phyloP scores from a whole-genome alignment of 2,888 invertebrate genomes.

The Apamea monoglypha region DNA sequence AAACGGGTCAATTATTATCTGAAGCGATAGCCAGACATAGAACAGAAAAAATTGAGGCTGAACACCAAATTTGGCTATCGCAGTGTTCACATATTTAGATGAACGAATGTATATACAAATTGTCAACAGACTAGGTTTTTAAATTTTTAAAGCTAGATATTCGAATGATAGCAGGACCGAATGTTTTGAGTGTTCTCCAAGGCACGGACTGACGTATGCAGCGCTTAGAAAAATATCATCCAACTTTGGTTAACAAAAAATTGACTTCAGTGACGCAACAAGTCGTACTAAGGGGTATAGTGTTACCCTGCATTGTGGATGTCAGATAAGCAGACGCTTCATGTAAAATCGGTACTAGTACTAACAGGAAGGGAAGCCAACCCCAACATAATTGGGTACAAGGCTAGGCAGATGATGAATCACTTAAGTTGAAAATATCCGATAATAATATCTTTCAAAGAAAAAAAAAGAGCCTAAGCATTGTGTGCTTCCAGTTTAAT shows the following conservation, averaged over 20 bases:
- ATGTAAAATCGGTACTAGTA: neutral
- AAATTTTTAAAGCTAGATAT: neutral
- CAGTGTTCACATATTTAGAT: conserved; percentile 40
- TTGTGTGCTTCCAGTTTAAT: conserved; percentile 22
- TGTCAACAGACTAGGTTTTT: neutral
- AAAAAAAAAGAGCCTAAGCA: neutral
- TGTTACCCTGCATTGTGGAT: neutral
- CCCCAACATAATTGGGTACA: neutral
- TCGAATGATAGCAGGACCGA: neutral
- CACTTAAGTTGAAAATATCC: neutral
- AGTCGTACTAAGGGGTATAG: neutral
- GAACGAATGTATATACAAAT: neutral
- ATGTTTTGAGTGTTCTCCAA: neutral
- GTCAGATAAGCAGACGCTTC: neutral
- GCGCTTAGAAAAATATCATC: neutral
- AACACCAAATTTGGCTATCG: conserved; percentile 19
- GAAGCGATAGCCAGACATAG: neutral
- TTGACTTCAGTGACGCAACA: neutral
- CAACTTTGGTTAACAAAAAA: neutral
- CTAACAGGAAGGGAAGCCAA: neutral
- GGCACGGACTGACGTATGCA: neutral
- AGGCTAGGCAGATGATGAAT: neutral
- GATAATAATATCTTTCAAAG: neutral
- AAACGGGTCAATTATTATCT: neutral
- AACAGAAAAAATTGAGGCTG: conserved; percentile 16